Percentiles rank a stretch among this genome's conserved stretches.
Evolutionary conservation across 2,113 vertebrate genomes (phyloP).

Genomic region (Holacanthus passer): DNA sequence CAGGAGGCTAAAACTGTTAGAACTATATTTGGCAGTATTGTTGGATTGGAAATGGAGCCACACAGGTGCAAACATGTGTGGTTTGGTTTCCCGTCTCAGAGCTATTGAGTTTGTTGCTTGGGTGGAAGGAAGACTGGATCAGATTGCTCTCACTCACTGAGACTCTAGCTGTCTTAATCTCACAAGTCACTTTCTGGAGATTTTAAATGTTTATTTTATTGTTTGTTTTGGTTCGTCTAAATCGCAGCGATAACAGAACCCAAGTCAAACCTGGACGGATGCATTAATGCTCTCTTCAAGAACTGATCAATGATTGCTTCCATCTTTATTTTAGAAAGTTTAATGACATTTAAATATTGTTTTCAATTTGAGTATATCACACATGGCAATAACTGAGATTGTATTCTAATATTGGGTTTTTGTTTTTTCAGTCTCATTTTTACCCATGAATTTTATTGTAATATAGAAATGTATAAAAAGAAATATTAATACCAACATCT

Average conservation of each 20-base stretch:
- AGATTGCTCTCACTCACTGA: conserved; percentile 25
- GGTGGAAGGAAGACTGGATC: conserved; percentile 10
- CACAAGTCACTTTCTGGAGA: conserved; percentile 53
- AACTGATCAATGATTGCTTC: conserved; percentile 44
- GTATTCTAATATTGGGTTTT: conserved; percentile 60
- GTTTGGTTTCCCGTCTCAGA: conserved; percentile 29
- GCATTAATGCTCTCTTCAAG: conserved; percentile 61
- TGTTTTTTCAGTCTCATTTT: conserved; percentile 31
- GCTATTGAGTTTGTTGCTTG: conserved; percentile 16
- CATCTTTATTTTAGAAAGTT: conserved; percentile 61
- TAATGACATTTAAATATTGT: conserved; percentile 46
- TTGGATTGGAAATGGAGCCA: conserved; percentile 26
- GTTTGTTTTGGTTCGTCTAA: conserved; percentile 25
- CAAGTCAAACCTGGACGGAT: conserved; percentile 31
- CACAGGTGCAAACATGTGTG: conserved; percentile 13
- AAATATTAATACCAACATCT: conserved; percentile 63
- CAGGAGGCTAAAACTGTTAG: conserved; percentile 28
- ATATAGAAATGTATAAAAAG: conserved; percentile 79
- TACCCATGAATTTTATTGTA: conserved; percentile 63
- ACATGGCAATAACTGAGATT: conserved; percentile 56
- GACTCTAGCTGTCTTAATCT: conserved; percentile 35
- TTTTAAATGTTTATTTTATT: conserved; percentile 29
- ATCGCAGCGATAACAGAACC: conserved; percentile 10
- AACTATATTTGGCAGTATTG: conserved; percentile 63
- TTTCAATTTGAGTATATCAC: conserved; percentile 52